phyloP scores from a whole-genome alignment of 2,888 invertebrate species.

The Thysanoteuthis rhombus region DNA sequence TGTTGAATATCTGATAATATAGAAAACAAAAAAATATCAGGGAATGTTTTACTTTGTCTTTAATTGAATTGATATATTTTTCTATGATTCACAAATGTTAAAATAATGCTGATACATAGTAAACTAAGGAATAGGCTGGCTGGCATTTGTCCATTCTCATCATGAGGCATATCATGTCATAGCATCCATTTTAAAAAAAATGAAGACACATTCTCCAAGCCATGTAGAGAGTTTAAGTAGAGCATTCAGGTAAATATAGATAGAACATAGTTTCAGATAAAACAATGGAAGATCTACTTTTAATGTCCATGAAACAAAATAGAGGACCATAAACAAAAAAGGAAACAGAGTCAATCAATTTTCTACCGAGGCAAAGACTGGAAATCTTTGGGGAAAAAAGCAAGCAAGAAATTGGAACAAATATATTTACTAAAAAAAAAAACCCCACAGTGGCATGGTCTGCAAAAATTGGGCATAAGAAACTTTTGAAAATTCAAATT shows the following conservation, averaged over 20 bases:
- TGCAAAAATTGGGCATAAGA: neutral
- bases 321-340: neutral
- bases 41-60: too few species aligned
- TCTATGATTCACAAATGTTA: too few species aligned
- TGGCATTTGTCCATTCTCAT: too few species aligned
- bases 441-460: neutral
- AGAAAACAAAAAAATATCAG: too few species aligned
- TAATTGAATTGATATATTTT: too few species aligned
- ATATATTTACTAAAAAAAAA: neutral
- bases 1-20: too few species aligned
- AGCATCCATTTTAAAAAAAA: too few species aligned
- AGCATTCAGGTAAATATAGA: neutral
- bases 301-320: neutral
- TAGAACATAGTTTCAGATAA: neutral
- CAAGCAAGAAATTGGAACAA: neutral
- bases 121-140: too few species aligned
- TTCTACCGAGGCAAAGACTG: neutral
- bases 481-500: neutral
- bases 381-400: neutral
- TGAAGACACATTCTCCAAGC: neutral
- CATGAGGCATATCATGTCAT: too few species aligned
- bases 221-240: neutral
- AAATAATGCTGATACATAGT: too few species aligned
- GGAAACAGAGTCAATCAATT: neutral
- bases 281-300: neutral